A percentile compares a stretch with the other conserved stretches of the same genome.
These are phyloP conservation scores for Gymnopithys bicolor DNA, from an alignment of 2,797 vertebrate species.

Conservation along the genomic window DNA sequence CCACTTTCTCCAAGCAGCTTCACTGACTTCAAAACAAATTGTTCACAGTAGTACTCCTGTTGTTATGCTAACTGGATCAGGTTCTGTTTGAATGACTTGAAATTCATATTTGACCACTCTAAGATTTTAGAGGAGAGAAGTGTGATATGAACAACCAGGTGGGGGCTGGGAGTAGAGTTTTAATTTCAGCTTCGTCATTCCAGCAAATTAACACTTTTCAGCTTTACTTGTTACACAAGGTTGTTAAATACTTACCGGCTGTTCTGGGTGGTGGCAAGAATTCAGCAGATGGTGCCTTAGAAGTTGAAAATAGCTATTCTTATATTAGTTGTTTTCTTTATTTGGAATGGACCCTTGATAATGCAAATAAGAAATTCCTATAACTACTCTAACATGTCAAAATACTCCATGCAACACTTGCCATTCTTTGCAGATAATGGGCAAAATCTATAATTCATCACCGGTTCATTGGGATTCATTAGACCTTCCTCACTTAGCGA, in stretches of 20 bases:
- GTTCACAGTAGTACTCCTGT: neutral
- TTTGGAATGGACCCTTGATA: neutral
- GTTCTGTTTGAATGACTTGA: slow-evolving; percentile 12
- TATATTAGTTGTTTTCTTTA: neutral
- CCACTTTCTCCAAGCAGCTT: neutral
- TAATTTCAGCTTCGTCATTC: neutral
- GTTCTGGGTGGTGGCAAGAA: neutral
- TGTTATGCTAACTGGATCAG: neutral
- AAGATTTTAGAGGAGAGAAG: neutral
- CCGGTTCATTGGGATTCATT: neutral
- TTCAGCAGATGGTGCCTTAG: neutral
- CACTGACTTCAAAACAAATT: neutral
- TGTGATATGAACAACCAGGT: neutral
- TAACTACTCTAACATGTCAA: neutral
- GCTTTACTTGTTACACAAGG: neutral
- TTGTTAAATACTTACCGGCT: neutral
- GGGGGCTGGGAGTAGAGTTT: neutral
- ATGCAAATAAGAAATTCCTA: neutral
- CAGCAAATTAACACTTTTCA: neutral
- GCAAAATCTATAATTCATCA: neutral
- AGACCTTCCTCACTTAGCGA: neutral
- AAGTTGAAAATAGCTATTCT: neutral
- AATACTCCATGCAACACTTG: neutral
- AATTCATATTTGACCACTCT: slow-evolving; percentile 28
- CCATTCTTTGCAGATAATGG: neutral